Percentiles rank a stretch among this genome's conserved stretches.
Conservation (phyloP, 2,113 vertebrate genomes). For the Lagopus leucura region DNA sequence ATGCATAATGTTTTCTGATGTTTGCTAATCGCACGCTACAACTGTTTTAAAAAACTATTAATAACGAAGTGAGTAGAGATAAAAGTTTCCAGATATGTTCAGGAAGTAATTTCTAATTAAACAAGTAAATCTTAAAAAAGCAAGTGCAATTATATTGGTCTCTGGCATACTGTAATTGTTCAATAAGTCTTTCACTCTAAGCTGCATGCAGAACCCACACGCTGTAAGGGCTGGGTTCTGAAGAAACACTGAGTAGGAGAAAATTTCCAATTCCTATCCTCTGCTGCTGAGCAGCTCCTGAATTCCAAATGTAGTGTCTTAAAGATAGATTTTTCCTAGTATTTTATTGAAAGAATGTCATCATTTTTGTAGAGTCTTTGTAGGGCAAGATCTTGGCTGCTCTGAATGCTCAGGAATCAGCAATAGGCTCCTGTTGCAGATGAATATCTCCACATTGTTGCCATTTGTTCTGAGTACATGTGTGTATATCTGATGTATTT, state of each 20-base stretch:
- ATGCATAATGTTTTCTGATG: conserved; percentile 38
- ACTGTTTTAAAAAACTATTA: conserved; percentile 56
- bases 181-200: neutral
- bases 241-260: neutral
- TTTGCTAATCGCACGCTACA: conserved; percentile 43
- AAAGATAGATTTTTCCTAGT: neutral
- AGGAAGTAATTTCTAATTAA: conserved; percentile 62
- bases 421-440: neutral
- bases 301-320: neutral
- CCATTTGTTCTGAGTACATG: neutral
- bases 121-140: conserved; percentile 40
- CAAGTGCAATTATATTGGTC: conserved; percentile 18
- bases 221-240: neutral
- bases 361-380: neutral
- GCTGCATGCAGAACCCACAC: neutral
- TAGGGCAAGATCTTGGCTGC: accelerated
- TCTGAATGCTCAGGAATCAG: neutral
- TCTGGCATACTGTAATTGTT: conserved; percentile 5
- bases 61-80: conserved; percentile 6
- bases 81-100: conserved; percentile 18
- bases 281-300: neutral
- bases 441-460: neutral
- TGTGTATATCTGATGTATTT: neutral
- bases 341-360: neutral
- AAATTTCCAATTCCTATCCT: neutral